phyloP scores from a whole-genome alignment of 2,113 vertebrate genomes.

The Ailurus styani region DNA sequence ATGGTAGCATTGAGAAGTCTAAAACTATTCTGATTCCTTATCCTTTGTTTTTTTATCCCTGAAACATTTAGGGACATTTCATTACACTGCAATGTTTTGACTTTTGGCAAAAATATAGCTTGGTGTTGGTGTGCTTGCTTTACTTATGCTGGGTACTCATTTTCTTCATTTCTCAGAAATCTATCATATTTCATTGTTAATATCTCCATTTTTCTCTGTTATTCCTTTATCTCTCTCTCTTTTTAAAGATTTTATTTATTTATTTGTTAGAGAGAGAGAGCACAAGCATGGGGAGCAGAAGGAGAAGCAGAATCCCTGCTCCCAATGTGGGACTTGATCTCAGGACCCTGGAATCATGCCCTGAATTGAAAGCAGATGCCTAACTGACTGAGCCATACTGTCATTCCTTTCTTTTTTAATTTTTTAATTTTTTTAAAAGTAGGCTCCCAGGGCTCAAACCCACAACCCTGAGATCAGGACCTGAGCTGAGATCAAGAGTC shows the following conservation, averaged over 20 bases:
- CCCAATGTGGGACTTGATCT: background rate
- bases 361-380: background rate
- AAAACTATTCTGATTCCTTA: background rate
- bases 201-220: background rate
- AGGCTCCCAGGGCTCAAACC: background rate
- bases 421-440: background rate
- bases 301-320: background rate
- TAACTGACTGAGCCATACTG: background rate
- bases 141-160: background rate
- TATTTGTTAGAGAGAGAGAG: background rate
- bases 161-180: background rate
- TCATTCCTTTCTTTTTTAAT: background rate
- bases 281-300: background rate
- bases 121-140: background rate
- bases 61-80: background rate
- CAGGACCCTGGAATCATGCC: background rate
- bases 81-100: background rate
- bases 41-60: background rate
- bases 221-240: background rate
- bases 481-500: background rate
- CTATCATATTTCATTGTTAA: background rate
- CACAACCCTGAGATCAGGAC: background rate
- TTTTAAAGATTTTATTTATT: background rate
- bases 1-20: background rate
- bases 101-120: background rate